Evolutionary conservation across 1,140 invertebrate species (phyloP).

Genomic region (Eciton burchellii): DNA sequence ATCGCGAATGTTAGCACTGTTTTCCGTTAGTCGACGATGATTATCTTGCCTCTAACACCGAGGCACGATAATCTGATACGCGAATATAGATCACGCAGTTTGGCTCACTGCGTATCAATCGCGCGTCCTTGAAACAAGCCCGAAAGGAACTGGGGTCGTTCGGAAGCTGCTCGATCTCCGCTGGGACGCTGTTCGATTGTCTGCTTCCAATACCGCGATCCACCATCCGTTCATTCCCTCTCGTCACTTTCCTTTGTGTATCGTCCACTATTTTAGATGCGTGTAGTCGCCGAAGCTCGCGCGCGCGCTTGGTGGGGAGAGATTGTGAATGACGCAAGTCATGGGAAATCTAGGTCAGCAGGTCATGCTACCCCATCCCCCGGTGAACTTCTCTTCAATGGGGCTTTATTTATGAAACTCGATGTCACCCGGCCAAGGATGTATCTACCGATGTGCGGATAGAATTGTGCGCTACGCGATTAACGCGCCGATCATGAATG

Average conservation of each 20-base stretch:
- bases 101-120: not conserved
- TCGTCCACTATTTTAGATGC: constrained; percentile 67
- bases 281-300: constrained; percentile 69
- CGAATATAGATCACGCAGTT: constrained; percentile 20
- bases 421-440: constrained; percentile 67
- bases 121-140: constrained; percentile 67
- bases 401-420: constrained; percentile 82
- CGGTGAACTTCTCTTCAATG: constrained; percentile 81
- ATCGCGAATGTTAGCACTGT: constrained; percentile 2
- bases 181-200: too few species aligned
- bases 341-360: constrained; percentile 84
- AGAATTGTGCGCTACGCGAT: not conserved
- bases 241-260: constrained; percentile 37
- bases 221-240: constrained; percentile 41
- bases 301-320: constrained; percentile 73
- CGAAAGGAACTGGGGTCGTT: constrained; percentile 49
- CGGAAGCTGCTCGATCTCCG: constrained; percentile 43
- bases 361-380: constrained; percentile 81
- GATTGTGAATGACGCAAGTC: constrained; percentile 85
- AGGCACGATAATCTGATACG: not conserved
- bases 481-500: constrained; percentile 37
- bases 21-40: not conserved
- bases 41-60: constrained; percentile 8
- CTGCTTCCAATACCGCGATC: constrained; percentile 49
- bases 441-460: constrained; percentile 44